phyloP scores from a whole-genome alignment of 64 coral and sea anemone genomes.

The Montipora foliosa region DNA sequence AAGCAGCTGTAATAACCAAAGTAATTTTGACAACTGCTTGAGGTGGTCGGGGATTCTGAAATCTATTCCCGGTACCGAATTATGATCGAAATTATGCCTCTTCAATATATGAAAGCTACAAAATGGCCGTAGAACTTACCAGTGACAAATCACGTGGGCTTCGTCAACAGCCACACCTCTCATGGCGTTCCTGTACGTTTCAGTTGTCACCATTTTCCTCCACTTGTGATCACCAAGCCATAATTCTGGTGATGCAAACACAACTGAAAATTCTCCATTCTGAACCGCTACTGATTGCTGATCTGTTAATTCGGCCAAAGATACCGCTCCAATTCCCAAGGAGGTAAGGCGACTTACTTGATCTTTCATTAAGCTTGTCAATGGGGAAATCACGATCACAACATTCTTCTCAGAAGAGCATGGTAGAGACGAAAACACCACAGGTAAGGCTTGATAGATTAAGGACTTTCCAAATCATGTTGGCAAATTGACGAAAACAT shows the following conservation, averaged over 20 bases:
- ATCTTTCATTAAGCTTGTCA: slow-evolving; percentile 24
- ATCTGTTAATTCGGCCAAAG: neutral
- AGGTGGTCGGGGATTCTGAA: neutral
- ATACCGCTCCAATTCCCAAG: neutral
- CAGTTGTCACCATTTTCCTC: slow-evolving; percentile 14
- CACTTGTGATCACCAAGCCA: neutral
- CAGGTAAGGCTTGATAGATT: slow-evolving; percentile 30
- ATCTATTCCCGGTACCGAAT: neutral
- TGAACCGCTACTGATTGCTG: neutral
- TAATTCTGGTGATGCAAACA: slow-evolving; percentile 1
- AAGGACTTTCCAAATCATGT: slow-evolving; percentile 51
- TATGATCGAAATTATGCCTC: neutral
- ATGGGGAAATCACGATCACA: neutral
- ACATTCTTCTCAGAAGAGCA: neutral
- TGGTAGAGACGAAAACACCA: neutral
- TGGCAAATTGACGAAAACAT: slow-evolving; percentile 56
- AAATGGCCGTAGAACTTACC: neutral
- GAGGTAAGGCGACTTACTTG: neutral
- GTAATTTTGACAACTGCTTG: too few species aligned
- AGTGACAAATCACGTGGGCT: slow-evolving; percentile 21
- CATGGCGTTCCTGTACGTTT: neutral
- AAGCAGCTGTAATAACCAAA: too few species aligned
- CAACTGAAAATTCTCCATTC: neutral
- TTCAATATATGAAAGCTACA: neutral
- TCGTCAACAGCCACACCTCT: slow-evolving; percentile 17